Evolutionary conservation across 1,140 invertebrate genomes (phyloP), one percentile per base, ranked within the genome.

Genomic region (Drosophila equinoxialis): DNA sequence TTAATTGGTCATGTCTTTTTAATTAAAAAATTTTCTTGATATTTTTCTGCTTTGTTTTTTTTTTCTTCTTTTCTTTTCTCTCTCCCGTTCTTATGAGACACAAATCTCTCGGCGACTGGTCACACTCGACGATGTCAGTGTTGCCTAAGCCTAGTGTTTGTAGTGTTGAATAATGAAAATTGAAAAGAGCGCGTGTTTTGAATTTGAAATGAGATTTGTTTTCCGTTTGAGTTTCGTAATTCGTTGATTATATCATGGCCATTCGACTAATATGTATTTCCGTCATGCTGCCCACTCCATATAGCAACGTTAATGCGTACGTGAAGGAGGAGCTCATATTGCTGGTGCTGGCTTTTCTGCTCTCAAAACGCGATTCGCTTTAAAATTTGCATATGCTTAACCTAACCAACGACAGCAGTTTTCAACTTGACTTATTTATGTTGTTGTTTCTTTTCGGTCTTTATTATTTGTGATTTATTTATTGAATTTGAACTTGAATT

Each of bases 401-500:
- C 33, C 57, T 59, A 6, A 30, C 30, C 30, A 37, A 30, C 10
- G 30, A 60, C 35, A 51, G 39, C 35, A 51, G 20, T 6, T 76
- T 63, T 66, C 69, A 77, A 75, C 73, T 75, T 75, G 63, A 79
- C 61, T 83, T 58, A 68, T 79, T 76, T 81, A 70, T 85, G 69
- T 68, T 51, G 48, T 67, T 59, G 57, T 84, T 79, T 82, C 79
- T 68, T 78, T 78, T 86, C 60, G 35, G 76, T 37, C 42, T 69
- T 51, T 51, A 23, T 30, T 17, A 42, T 39, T 8, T 58, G 51
- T 74, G 71, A 85, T 79, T 77, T 71, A 63, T 71, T 71, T 68
- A 64, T 63, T 79, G 84, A 62, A 62, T 68, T 81, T 89, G 84
- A 87, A 87, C 84, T 87, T 87, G 84, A 87, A 89, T 78, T 89